These are phyloP conservation scores for Nerophis ophidion DNA, from an alignment of 2,113 vertebrate genomes.

Conservation along the genomic window DNA sequence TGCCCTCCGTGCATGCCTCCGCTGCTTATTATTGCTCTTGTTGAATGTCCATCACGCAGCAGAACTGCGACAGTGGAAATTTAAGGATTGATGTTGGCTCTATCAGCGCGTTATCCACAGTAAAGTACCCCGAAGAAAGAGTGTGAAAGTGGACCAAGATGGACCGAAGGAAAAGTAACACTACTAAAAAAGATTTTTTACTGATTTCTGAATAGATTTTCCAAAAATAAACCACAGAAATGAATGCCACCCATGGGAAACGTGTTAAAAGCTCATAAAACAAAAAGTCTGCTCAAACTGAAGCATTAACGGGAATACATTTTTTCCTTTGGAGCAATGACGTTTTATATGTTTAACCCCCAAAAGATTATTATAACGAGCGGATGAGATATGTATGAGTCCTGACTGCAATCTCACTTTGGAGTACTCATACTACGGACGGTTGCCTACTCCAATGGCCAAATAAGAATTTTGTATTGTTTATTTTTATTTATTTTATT, in stretches of 20 bases:
- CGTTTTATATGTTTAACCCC: constrained; percentile 42
- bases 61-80: constrained; percentile 45
- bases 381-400: constrained; percentile 1
- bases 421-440: too few relatives aligned
- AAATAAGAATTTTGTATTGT: too few relatives aligned
- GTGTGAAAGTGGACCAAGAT: constrained; percentile 45
- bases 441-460: too few relatives aligned
- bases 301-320: constrained; percentile 68
- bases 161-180: constrained; percentile 24
- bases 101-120: constrained; percentile 22
- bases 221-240: constrained; percentile 76
- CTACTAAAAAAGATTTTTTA: constrained; percentile 31
- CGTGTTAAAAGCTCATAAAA: constrained; percentile 82
- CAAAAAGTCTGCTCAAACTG: constrained; percentile 70
- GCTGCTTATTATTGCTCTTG: constrained; percentile 31
- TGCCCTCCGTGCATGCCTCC: constrained; percentile 14
- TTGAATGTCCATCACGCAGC: constrained; percentile 46
- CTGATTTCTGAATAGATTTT: constrained; percentile 65
- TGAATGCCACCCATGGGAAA: constrained; percentile 77
- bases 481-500: too few relatives aligned
- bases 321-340: constrained; percentile 43
- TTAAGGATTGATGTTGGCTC: constrained; percentile 46
- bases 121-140: constrained; percentile 43
- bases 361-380: constrained; percentile 35
- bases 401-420: constrained; percentile 42